Base-by-base conservation (phyloP, 2,888 invertebrate genomes). In the Drepana falcataria region DNA sequence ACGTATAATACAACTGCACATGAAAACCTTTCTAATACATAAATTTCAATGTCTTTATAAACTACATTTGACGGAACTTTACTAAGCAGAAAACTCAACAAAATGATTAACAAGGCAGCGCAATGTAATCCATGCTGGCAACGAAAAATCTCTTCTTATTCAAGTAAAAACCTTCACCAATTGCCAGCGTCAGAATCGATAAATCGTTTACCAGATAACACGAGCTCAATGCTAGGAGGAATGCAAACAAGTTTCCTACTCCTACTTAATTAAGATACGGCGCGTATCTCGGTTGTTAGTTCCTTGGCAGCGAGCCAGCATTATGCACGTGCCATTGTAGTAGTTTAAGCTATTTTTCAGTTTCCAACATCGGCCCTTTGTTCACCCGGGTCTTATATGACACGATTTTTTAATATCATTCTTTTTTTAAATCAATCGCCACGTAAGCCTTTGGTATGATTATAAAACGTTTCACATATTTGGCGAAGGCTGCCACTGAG, bases 181-280 rank as follows among this genome's bases (percentile, higher is more conserved):
- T n/a, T n/a, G n/a, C n/a, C n/a, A n/a, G n/a, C n/a, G n/a, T n/a
- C n/a, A n/a, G n/a, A n/a, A n/a, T 40, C 4, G 44, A 7, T 9
- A 44, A 2, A 44, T 44, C 44, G 9, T 6, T 44, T 44, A 44
- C 44, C 6, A 44, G 3, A 9, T 44, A 6, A 9, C 44, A n/a
- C n/a, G 9, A 44, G 6, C 9, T 40, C 2, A 1, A 40, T 40
- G 40, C 3, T 2, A 40, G 40, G 40, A 7, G 40, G 40, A 40
- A 37, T 37, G 37, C 37, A 3, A 37, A 37, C 37, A 40, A 47
- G 37, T 67, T 48, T 48, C 49, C 52, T 59, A 61, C 67, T 58
- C 48, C 54, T 61, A 61, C 69, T 57, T 66, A 69, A 68, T 68
- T 68, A 69, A 67, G 70, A 67, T 61, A 64, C 59, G 56, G 35